These are phyloP conservation scores for Clarias gariepinus DNA, from an alignment of 2,113 vertebrate species.

Conservation along the genomic window DNA sequence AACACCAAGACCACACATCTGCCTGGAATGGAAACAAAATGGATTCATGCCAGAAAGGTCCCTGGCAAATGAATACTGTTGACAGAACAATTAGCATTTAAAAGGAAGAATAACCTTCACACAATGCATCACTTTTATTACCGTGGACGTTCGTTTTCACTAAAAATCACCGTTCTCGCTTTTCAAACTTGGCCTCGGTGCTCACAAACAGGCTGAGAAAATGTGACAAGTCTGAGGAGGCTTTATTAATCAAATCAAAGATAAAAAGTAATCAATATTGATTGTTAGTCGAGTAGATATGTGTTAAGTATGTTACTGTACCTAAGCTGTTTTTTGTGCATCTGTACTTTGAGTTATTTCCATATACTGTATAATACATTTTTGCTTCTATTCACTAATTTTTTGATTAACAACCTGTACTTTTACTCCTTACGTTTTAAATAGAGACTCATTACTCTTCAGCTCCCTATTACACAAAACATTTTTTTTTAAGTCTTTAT, in stretches of 20 bases:
- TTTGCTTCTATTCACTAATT: too few relatives aligned
- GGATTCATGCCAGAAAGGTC: constrained; percentile 79
- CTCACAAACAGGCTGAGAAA: not conserved
- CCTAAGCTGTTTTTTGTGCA: too few relatives aligned
- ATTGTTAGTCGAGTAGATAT: not conserved
- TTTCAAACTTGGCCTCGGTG: not conserved
- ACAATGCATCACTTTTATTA: constrained; percentile 80
- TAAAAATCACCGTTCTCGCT: constrained; percentile 54
- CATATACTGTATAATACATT: too few relatives aligned
- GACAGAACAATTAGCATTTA: constrained; percentile 90
- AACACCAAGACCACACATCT: constrained; percentile 57
- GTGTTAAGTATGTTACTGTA: not conserved
- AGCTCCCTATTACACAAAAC: too few relatives aligned
- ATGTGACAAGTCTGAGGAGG: constrained; percentile 8
- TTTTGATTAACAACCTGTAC: too few relatives aligned
- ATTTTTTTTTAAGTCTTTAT: too few relatives aligned
- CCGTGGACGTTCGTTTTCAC: constrained; percentile 73
- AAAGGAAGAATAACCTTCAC: constrained; percentile 84
- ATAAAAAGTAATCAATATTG: not conserved
- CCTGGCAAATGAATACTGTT: constrained; percentile 81
- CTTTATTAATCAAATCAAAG: not conserved
- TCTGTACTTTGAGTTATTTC: too few relatives aligned
- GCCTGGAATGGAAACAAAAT: constrained; percentile 71
- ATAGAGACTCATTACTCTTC: too few relatives aligned
- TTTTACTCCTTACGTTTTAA: too few relatives aligned